Percentiles rank a stretch among this genome's conserved stretches.
Evolutionary conservation across 2,113 vertebrate species (phyloP).

Genomic region (Lethenteron reissneri): DNA sequence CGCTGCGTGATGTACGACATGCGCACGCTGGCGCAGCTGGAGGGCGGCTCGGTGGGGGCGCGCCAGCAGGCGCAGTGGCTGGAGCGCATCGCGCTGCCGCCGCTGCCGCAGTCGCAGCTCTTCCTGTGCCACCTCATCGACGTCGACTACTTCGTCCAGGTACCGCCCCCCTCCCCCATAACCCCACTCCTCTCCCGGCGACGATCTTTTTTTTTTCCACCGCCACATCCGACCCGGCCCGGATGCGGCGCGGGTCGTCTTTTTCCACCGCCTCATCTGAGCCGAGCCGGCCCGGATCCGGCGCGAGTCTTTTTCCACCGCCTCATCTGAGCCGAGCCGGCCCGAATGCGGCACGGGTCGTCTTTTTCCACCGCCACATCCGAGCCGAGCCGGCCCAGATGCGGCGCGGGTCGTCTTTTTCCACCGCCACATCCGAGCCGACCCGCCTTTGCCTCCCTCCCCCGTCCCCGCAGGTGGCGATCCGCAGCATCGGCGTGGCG

Average conservation of each 20-base stretch:
- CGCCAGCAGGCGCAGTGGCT: slow-evolving; percentile 57
- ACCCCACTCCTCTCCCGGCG: background rate
- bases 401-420: no score
- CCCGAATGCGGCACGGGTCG: no score
- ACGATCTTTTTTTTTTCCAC: background rate
- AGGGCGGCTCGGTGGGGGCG: slow-evolving; percentile 48
- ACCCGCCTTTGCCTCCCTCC: background rate
- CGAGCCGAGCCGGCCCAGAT: no score
- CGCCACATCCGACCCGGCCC: no score
- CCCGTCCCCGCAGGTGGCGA: slow-evolving; percentile 34
- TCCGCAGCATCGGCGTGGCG: slow-evolving; percentile 52
- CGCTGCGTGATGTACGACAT: slow-evolving; percentile 48
- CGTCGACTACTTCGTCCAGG: slow-evolving; percentile 67
- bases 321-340: no score
- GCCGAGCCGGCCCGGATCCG: background rate
- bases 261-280: no score
- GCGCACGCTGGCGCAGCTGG: slow-evolving; percentile 47
- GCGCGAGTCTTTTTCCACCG: no score
- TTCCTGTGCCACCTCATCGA: slow-evolving; percentile 64
- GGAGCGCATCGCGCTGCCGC: slow-evolving; percentile 67
- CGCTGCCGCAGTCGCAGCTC: slow-evolving; percentile 58
- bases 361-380: no score
- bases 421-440: no score
- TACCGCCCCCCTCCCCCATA: slow-evolving; percentile 15
- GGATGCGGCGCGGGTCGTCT: background rate